These are phyloP conservation scores for Drepanosiphum platanoidis DNA, from an alignment of 2,888 invertebrate genomes.

Conservation along the genomic window DNA sequence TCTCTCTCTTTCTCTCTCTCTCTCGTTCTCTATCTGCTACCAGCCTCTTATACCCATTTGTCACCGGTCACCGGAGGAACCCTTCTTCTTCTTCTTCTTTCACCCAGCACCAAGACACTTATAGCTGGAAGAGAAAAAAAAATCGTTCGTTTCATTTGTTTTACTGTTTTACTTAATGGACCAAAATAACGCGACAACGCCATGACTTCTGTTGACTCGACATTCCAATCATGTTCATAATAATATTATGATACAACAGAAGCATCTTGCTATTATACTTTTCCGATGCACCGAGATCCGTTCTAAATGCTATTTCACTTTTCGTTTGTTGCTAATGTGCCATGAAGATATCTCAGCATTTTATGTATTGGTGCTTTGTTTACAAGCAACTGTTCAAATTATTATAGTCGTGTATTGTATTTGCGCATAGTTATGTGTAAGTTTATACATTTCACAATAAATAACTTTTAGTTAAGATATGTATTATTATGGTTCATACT, in stretches of 20 bases:
- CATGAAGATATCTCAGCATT: neutral
- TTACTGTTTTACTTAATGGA: slow-evolving; percentile 49
- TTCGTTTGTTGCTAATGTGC: neutral
- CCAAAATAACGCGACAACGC: slow-evolving; percentile 34
- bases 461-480: too few species aligned
- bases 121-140: slow-evolving; percentile 17
- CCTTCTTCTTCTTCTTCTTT: slow-evolving; percentile 52
- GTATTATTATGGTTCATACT: too few species aligned
- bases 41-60: slow-evolving; percentile 60
- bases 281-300: neutral
- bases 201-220: neutral
- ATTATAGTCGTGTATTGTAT: too few species aligned
- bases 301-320: neutral
- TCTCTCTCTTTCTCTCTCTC: too few species aligned
- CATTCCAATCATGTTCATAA: neutral
- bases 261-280: neutral
- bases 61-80: slow-evolving; percentile 61
- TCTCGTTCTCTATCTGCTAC: too few species aligned
- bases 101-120: slow-evolving; percentile 12
- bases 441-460: too few species aligned
- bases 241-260: neutral
- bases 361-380: neutral
- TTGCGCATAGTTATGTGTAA: too few species aligned
- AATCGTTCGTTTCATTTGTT: slow-evolving; percentile 49
- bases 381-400: too few species aligned